Conservation (phyloP, 2,113 vertebrate genomes). For the Clarias magur region DNA sequence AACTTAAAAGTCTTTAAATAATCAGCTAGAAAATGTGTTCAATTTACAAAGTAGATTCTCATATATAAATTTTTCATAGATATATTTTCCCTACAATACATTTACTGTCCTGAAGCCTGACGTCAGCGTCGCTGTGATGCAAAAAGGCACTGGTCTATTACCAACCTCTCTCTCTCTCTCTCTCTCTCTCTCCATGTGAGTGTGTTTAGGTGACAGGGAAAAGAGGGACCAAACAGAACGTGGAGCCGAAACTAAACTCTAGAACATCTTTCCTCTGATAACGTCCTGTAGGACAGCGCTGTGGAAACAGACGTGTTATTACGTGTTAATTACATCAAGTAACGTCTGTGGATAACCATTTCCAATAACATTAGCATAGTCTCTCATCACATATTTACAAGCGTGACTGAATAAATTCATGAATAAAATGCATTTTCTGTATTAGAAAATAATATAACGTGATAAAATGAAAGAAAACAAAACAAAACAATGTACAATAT, state of each 20-base stretch:
- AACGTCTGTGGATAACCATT: conserved; percentile 55
- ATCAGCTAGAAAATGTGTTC: neutral
- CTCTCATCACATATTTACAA: conserved; percentile 66
- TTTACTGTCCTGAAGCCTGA: neutral
- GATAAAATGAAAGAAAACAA: conserved; percentile 58
- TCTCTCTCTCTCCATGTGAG: conserved; percentile 8
- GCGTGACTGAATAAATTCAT: conserved; percentile 39
- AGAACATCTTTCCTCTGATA: conserved; percentile 13
- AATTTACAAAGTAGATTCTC: neutral
- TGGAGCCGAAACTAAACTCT: conserved; percentile 37
- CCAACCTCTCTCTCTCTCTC: conserved; percentile 23
- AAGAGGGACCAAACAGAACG: conserved; percentile 32
- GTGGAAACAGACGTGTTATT: conserved; percentile 34
- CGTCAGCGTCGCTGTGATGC: conserved; percentile 25
- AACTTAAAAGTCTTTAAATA: neutral
- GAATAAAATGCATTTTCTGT: conserved; percentile 36
- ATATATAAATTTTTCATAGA: too few relatives aligned
- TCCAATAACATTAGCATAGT: conserved; percentile 39
- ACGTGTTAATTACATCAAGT: conserved; percentile 39
- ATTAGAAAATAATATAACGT: conserved; percentile 58
- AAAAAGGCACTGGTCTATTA: conserved; percentile 49
- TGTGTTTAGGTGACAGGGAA: conserved; percentile 24
- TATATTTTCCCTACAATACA: neutral
- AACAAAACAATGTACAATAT: neutral
- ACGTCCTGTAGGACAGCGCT: conserved; percentile 8